phyloP scores from a whole-genome alignment of 2,797 vertebrate genomes.

The Picus viridis region DNA sequence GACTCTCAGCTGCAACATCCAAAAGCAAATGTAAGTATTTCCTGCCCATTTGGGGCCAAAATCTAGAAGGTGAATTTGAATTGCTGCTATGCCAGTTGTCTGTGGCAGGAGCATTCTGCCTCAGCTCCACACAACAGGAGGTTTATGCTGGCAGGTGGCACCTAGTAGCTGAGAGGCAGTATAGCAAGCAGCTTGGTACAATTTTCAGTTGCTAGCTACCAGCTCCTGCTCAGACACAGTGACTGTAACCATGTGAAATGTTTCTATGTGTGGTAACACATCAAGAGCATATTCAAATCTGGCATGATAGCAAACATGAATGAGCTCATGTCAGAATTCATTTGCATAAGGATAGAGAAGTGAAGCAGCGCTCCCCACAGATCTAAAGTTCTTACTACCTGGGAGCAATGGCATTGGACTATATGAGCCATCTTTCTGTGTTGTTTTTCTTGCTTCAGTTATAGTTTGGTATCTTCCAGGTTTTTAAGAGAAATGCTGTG shows the following conservation, averaged over 20 bases:
- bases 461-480: neutral
- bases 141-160: neutral
- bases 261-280: neutral
- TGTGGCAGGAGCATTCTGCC: neutral
- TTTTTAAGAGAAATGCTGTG: neutral
- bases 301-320: neutral
- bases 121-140: neutral
- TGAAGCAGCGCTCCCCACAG: neutral
- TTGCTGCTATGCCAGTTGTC: neutral
- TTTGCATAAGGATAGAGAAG: neutral
- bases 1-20: neutral
- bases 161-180: neutral
- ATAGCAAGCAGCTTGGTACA: neutral
- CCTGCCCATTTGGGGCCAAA: neutral
- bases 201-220: neutral
- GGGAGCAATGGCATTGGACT: neutral
- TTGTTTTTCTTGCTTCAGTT: neutral
- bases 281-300: conserved; percentile 4
- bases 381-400: neutral
- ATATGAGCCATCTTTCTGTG: neutral
- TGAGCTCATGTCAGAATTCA: conserved; percentile 17
- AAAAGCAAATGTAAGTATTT: neutral
- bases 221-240: neutral
- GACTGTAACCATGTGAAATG: neutral
- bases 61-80: neutral